These are phyloP conservation scores for Gopherus evgoodei DNA, from an alignment of 2,113 vertebrate species.

Conservation along the genomic window DNA sequence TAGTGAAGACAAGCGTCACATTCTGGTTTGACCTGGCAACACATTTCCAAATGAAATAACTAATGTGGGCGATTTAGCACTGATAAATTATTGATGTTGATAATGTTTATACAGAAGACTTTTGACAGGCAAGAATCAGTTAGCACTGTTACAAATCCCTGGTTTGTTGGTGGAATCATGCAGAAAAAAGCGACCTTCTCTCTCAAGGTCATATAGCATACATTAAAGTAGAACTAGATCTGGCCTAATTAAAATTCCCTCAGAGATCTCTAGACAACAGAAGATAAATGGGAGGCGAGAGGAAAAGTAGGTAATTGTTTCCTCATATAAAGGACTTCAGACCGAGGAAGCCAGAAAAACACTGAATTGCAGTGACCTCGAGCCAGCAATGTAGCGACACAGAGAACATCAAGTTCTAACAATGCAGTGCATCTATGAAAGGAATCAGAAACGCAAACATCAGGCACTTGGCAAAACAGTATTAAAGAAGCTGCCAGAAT, in stretches of 20 bases:
- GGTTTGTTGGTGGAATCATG: background rate
- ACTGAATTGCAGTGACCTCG: conserved; percentile 23
- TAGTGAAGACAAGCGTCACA: background rate
- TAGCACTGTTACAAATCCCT: background rate
- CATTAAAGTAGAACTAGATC: background rate
- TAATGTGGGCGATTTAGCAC: background rate
- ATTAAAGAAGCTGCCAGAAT: background rate
- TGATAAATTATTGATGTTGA: background rate
- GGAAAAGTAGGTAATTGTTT: conserved; percentile 50
- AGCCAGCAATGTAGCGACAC: conserved; percentile 20
- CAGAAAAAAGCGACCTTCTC: background rate
- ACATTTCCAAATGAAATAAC: background rate
- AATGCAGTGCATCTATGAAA: conserved; percentile 14
- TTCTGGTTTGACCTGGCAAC: background rate
- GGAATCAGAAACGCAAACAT: conserved; percentile 9
- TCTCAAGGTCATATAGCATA: background rate
- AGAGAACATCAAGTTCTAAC: background rate
- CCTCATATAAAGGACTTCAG: background rate
- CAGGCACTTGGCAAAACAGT: background rate
- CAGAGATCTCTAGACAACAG: background rate
- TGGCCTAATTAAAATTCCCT: conserved; percentile 40
- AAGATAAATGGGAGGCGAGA: background rate
- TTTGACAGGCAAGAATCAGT: background rate
- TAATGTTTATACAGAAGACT: background rate
- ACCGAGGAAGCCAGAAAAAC: conserved; percentile 21